Evolutionary conservation across 2,888 invertebrate species (phyloP).

Genomic region (Amphipoea oculea): DNA sequence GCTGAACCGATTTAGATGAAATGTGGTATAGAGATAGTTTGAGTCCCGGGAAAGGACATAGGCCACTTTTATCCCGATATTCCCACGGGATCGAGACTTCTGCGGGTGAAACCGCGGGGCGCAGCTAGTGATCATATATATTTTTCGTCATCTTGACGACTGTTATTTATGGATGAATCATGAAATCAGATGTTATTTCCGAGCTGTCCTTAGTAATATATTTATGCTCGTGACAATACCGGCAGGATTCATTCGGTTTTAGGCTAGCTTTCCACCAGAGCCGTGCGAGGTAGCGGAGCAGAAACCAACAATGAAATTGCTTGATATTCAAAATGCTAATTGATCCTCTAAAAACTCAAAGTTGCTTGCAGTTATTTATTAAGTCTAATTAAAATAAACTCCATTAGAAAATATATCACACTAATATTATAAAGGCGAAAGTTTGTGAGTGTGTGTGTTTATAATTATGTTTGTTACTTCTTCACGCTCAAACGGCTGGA

Average conservation of each 20-base stretch:
- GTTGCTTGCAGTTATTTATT: not conserved
- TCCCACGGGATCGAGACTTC: too few relatives aligned
- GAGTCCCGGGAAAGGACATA: too few relatives aligned
- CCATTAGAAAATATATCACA: not conserved
- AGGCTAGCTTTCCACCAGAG: not conserved
- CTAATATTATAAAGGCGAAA: too few relatives aligned
- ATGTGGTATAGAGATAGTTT: too few relatives aligned
- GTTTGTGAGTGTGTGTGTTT: too few relatives aligned
- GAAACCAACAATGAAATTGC: not conserved
- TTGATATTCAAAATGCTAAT: not conserved
- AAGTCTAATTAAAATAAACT: not conserved
- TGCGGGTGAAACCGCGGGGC: too few relatives aligned
- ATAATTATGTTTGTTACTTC: too few relatives aligned
- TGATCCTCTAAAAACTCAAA: not conserved
- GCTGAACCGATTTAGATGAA: too few relatives aligned
- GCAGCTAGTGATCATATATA: not conserved
- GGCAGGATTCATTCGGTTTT: not conserved
- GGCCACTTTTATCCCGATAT: too few relatives aligned
- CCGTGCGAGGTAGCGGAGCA: not conserved
- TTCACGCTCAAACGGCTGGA: too few relatives aligned
- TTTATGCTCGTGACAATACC: not conserved
- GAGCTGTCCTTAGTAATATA: not conserved
- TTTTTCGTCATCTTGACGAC: not conserved
- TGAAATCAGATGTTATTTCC: not conserved
- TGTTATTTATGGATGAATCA: not conserved